Conservation (phyloP, 2,888 invertebrate genomes). For the Acrobasis repandana region DNA sequence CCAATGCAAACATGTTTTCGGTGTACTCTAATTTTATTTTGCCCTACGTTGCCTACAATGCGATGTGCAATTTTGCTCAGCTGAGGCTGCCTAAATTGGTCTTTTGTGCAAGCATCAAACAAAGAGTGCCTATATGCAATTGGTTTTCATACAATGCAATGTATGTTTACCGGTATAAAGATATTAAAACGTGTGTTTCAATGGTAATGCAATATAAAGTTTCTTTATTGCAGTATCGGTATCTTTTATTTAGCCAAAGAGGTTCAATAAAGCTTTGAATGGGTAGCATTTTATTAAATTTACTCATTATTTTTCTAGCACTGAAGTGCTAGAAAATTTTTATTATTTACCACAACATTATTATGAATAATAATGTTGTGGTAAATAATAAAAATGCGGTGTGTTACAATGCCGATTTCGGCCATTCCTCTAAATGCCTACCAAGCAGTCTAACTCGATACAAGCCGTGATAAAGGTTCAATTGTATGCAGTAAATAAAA, state of each 20-base stretch:
- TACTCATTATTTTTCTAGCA: not conserved
- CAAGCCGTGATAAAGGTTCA: slow-evolving; percentile 79
- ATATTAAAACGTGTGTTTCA: not conserved
- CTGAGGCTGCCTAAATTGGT: slow-evolving; percentile 61
- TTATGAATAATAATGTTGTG: slow-evolving; percentile 37
- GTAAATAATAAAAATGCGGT: slow-evolving; percentile 54
- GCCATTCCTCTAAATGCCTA: slow-evolving; percentile 64
- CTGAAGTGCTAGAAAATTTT: no score
- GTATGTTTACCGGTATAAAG: not conserved
- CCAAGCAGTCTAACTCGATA: slow-evolving; percentile 72
- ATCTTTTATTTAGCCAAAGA: not conserved
- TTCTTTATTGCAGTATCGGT: not conserved
- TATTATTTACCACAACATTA: no score
- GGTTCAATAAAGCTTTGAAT: not conserved
- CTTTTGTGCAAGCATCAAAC: slow-evolving; percentile 60
- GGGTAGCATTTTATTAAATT: not conserved
- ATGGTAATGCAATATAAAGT: not conserved
- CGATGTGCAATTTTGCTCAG: slow-evolving; percentile 65
- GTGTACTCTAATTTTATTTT: slow-evolving; percentile 62
- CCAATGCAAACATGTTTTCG: slow-evolving; percentile 62
- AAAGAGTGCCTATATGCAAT: slow-evolving; percentile 51
- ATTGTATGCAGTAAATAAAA: slow-evolving; percentile 83
- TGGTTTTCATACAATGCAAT: slow-evolving; percentile 41
- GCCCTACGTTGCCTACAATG: slow-evolving; percentile 57
- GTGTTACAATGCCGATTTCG: slow-evolving; percentile 46